These are phyloP conservation scores for Pecten maximus DNA, from an alignment of 2,888 invertebrate genomes.

Conservation along the genomic window DNA sequence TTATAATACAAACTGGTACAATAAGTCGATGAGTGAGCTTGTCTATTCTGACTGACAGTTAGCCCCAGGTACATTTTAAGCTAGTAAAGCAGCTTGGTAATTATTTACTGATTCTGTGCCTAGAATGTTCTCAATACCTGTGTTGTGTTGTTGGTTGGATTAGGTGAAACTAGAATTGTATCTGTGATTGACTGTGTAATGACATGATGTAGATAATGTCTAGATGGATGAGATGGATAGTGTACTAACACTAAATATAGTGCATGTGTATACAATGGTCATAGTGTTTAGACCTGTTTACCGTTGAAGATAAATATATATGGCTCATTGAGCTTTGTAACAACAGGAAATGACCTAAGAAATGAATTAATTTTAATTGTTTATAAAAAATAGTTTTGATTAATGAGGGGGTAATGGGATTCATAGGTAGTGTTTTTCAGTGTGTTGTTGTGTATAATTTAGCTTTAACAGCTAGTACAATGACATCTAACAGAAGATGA, in stretches of 20 bases:
- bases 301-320: background rate
- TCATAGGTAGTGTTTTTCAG: background rate
- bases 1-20: background rate
- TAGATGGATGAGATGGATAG: background rate
- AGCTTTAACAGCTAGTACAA: background rate
- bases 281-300: background rate
- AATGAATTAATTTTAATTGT: background rate
- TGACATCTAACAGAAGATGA: background rate
- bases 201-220: background rate
- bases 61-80: background rate
- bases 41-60: background rate
- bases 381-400: background rate
- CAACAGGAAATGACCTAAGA: background rate
- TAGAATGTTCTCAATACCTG: background rate
- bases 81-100: background rate
- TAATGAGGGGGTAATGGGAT: background rate
- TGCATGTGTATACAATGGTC: background rate
- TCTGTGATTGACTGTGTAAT: background rate
- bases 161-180: background rate
- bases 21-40: no score
- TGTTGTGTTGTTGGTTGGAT: background rate
- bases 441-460: background rate
- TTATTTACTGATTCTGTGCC: background rate
- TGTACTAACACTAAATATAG: background rate
- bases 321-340: background rate